Percentiles rank a stretch among this genome's conserved stretches.
Conservation (phyloP, 2,113 vertebrate genomes). For the Tor tambroides region DNA sequence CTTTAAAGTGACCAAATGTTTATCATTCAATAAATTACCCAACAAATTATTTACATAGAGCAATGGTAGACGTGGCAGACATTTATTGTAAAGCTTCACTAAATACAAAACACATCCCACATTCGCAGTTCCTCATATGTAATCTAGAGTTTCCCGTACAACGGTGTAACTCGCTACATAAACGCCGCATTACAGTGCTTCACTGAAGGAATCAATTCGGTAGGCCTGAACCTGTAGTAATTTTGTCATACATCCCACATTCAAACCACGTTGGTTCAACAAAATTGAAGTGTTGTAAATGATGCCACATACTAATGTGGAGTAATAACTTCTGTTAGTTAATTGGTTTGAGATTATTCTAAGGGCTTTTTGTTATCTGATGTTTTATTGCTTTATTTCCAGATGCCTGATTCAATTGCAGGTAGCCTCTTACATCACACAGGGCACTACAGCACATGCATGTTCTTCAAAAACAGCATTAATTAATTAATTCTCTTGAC, state of each 20-base stretch:
- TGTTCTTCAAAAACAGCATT: background rate
- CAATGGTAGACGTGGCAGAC: background rate
- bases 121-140: background rate
- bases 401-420: background rate
- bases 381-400: background rate
- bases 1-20: conserved; percentile 19
- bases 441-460: too few relatives aligned
- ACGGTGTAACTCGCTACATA: background rate
- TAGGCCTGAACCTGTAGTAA: background rate
- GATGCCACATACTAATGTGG: background rate
- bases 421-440: background rate
- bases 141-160: background rate
- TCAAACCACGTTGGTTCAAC: background rate
- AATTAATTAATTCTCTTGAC: background rate
- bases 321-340: background rate
- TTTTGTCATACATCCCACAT: background rate
- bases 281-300: background rate
- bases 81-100: background rate
- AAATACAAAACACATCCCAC: conserved; percentile 2
- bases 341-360: background rate
- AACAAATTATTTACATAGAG: background rate
- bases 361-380: background rate
- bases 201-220: background rate
- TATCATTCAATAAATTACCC: conserved; percentile 11
- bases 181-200: background rate